Evolutionary conservation across 2,888 invertebrate species (phyloP).

Genomic region (Elmis aenea): DNA sequence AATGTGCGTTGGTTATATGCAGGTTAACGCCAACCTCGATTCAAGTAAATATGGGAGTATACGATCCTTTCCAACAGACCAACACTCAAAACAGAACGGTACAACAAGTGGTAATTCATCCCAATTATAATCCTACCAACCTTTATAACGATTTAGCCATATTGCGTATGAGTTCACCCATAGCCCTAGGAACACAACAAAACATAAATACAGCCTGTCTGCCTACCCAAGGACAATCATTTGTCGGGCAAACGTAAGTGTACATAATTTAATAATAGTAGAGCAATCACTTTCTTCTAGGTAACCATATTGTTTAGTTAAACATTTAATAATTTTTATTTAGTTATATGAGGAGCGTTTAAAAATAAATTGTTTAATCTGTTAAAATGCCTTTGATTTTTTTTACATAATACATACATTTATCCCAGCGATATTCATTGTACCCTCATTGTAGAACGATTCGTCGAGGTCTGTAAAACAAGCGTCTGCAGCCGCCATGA

Average conservation of each 20-base stretch:
- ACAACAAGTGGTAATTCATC: slow-evolving; percentile 44
- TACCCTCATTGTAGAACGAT: too few species aligned
- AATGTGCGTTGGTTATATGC: too few species aligned
- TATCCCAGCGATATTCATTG: too few species aligned
- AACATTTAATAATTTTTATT: too few species aligned
- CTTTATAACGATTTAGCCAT: slow-evolving; percentile 80
- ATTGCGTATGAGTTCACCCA: slow-evolving; percentile 58
- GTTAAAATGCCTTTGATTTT: too few species aligned
- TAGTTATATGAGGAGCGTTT: too few species aligned
- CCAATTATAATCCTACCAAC: slow-evolving; percentile 65
- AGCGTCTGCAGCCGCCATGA: too few species aligned
- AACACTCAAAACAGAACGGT: slow-evolving; percentile 25
- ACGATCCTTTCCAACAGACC: slow-evolving; percentile 18
- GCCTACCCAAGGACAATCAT: slow-evolving; percentile 44
- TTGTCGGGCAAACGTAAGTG: slow-evolving; percentile 28
- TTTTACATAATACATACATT: too few species aligned
- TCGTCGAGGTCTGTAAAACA: too few species aligned
- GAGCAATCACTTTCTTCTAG: background rate
- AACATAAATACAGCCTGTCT: slow-evolving; percentile 62
- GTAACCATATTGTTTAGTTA: too few species aligned
- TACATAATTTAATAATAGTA: background rate
- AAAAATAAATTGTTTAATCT: too few species aligned
- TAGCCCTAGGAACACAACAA: slow-evolving; percentile 51
- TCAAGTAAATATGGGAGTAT: slow-evolving; percentile 26
- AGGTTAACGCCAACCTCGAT: slow-evolving; percentile 23